Percentiles rank a stretch among this genome's conserved stretches.
phyloP scores from a whole-genome alignment of 2,797 vertebrate genomes.

The Clangula hyemalis region DNA sequence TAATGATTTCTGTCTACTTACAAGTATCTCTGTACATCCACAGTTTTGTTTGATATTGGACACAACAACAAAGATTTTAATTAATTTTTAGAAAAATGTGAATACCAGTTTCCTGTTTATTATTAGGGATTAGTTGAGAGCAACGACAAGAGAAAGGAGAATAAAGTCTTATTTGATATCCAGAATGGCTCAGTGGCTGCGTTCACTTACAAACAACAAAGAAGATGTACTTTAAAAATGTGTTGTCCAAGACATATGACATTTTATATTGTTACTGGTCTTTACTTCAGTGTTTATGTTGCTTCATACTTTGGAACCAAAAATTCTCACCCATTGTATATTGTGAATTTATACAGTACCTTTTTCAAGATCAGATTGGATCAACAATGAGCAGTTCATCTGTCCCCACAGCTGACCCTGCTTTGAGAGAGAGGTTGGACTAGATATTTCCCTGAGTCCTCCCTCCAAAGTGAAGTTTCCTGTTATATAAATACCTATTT shows the following conservation, averaged over 20 bases:
- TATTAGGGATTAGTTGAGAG: not conserved
- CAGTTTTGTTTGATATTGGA: not conserved
- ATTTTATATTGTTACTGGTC: not conserved
- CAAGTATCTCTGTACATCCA: not conserved
- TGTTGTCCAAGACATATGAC: not conserved
- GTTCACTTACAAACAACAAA: not conserved
- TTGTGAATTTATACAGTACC: not conserved
- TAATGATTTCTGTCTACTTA: not conserved
- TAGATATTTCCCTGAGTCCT: not conserved
- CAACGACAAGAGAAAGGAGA: not conserved
- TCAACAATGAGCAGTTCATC: not conserved
- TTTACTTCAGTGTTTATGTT: not conserved
- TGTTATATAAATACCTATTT: not conserved
- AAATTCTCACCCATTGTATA: not conserved
- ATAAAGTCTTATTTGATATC: not conserved
- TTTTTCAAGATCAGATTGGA: not conserved
- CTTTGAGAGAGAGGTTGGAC: not conserved
- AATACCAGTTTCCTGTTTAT: not conserved
- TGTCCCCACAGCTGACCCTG: not conserved
- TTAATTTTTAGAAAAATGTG: no score
- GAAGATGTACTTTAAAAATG: not conserved
- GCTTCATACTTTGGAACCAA: not conserved
- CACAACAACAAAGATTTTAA: not conserved
- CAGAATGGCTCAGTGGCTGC: rapidly evolving
- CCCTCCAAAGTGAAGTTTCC: not conserved